Conservation (phyloP, 2,888 invertebrate species). For the Copidosoma aretas region DNA sequence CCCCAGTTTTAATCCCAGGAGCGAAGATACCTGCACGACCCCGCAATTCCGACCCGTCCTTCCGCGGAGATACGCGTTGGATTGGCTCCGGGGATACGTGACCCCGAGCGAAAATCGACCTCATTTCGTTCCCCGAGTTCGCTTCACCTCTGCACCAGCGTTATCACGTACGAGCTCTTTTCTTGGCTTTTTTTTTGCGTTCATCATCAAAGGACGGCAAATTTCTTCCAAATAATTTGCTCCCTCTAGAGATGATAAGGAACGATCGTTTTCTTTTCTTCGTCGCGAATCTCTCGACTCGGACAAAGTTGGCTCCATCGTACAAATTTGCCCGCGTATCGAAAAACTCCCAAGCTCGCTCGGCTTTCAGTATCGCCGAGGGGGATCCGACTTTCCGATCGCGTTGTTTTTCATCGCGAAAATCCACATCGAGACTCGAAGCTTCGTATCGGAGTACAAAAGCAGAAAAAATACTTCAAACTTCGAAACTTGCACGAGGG, state of each 20-base stretch:
- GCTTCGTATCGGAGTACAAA: neutral
- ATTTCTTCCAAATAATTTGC: too few relatives aligned
- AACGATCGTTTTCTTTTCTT: too few relatives aligned
- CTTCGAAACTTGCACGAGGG: too few relatives aligned
- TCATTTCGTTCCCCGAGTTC: slow-evolving; percentile 50
- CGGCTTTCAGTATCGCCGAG: slow-evolving; percentile 35
- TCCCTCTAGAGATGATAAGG: too few relatives aligned
- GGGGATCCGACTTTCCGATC: slow-evolving; percentile 18
- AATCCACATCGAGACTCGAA: neutral
- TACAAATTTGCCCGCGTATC: slow-evolving; percentile 27
- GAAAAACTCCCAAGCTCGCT: slow-evolving; percentile 15
- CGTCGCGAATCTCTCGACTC: too few relatives aligned
- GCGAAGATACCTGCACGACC: slow-evolving; percentile 25
- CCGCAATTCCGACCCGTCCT: slow-evolving; percentile 31
- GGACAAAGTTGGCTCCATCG: neutral
- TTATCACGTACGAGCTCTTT: slow-evolving; percentile 27
- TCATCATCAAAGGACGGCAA: too few relatives aligned
- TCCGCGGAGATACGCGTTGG: slow-evolving; percentile 54
- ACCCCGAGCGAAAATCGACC: slow-evolving; percentile 61
- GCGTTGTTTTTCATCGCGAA: neutral
- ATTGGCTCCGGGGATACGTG: slow-evolving; percentile 61
- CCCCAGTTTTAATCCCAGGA: slow-evolving; percentile 24
- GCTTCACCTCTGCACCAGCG: too few relatives aligned
- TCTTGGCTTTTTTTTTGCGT: too few relatives aligned
- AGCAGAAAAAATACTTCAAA: neutral